Evolutionary conservation across 2,888 invertebrate species (phyloP), one percentile per base, ranked within the genome.

Genomic region (Cerastis rubricosa): DNA sequence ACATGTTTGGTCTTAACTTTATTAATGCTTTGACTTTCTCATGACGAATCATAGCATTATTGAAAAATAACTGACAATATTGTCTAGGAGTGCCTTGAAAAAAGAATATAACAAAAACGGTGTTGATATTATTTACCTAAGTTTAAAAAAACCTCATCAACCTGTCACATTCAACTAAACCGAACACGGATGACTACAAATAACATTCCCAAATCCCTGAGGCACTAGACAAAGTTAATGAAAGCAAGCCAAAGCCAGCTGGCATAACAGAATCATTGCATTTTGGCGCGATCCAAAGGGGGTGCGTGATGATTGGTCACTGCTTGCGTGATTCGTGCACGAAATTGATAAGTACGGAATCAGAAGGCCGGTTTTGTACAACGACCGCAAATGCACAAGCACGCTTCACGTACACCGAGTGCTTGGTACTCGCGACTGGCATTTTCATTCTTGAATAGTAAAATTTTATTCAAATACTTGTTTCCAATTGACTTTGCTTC

Each of bases 231-330:
- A 82, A 49, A 68, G 65, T 49, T 76, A 80, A 86, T 86, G 77
- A 84, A 84, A 86, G 68, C 81, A 12, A 77, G 59, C 40, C n/a
- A 51, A 69, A 77, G 70, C 87, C 40, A 19, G 17, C 49, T 25
- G 57, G 78, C 76, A 67, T 85, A 74, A 71, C 74, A 59, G 47
- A 77, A 80, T 83, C 78, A 84, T 79, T 81, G 76, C 81, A 87
- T 78, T 79, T 84, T 76, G 75, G 79, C 5, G 35, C 69, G 29
- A 25, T 71, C 86, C 88, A 84, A 64, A 51, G 71, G 65, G 68
- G 12, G 43, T 64, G 61, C 45, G 67, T 76, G 75, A 59, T 83
- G 78, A 85, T 85, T 86, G 80, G 75, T 76, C 59, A 57, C 49
- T n/a, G 73, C 45, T 51, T 80, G 73, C 81, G 71, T 78, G 64